Evolutionary conservation across 2,113 vertebrate species (phyloP).

Genomic region (Ciconia maguari): DNA sequence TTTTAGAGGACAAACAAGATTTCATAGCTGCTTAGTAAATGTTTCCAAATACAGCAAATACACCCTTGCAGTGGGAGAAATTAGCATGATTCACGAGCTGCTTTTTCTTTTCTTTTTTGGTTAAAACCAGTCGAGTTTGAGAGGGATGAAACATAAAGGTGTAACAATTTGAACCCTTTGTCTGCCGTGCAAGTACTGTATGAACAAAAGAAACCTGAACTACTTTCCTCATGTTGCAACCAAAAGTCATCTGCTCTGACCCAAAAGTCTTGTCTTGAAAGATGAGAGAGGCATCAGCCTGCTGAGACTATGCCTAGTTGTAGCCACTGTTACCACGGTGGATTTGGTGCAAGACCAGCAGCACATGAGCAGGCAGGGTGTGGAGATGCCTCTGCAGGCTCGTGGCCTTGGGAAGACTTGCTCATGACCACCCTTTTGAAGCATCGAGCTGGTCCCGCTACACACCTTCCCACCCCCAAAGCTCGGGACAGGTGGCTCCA

Average conservation of each 20-base stretch:
- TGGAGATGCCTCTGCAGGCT: not conserved
- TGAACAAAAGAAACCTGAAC: not conserved
- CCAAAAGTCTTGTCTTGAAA: not conserved
- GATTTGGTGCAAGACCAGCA: not conserved
- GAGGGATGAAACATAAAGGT: not conserved
- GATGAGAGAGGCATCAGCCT: not conserved
- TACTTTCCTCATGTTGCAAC: not conserved
- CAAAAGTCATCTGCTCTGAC: not conserved
- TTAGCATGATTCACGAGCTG: not conserved
- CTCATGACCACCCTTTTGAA: not conserved
- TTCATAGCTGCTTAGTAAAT: not conserved
- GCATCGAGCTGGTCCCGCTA: not conserved
- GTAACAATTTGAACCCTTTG: not conserved
- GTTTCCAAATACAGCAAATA: not conserved
- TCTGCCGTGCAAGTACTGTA: not conserved
- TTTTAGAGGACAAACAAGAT: not conserved
- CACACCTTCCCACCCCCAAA: not conserved
- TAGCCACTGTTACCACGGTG: not conserved
- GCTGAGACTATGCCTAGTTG: not conserved
- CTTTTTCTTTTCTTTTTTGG: not conserved
- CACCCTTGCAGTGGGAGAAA: not conserved
- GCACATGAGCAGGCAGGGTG: not conserved
- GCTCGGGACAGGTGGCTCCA: rapidly evolving
- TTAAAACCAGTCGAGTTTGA: not conserved
- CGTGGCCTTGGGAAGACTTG: not conserved